Evolutionary conservation across 30 jellyfish, hydroid and myxozoan genomes (phyloP).

Genomic region (Haliclystus octoradiatus): DNA sequence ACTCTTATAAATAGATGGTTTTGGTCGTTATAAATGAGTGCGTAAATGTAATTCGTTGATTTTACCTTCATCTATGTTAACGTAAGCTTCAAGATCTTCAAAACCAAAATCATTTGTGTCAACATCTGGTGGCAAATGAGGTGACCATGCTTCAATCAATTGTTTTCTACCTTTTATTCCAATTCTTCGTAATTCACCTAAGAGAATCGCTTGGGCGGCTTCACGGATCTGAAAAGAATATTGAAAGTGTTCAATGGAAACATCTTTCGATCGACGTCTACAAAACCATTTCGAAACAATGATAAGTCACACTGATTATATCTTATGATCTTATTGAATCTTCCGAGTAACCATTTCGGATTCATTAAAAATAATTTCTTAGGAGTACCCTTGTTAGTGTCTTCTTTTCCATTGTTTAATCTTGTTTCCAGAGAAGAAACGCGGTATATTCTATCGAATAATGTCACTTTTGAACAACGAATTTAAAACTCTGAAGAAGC

Average conservation of each 20-base stretch:
- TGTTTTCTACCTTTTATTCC: conserved; percentile 81
- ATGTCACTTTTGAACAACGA: no score
- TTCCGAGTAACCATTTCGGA: no score
- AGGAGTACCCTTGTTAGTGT: no score
- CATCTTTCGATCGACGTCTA: neutral
- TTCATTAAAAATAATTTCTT: no score
- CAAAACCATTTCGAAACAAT: neutral
- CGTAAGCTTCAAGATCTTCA: conserved; percentile 81
- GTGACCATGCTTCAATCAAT: conserved; percentile 95
- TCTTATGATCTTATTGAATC: neutral
- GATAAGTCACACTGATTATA: neutral
- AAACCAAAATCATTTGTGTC: conserved; percentile 87
- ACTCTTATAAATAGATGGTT: no score
- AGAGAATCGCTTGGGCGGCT: conserved; percentile 89
- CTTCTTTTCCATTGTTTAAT: no score
- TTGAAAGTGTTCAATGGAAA: neutral
- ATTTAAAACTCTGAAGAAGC: no score
- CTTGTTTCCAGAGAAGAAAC: no score
- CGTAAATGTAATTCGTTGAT: no score
- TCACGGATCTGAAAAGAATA: conserved; percentile 74
- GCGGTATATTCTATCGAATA: no score
- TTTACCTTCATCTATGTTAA: conserved; percentile 78
- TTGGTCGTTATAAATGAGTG: no score
- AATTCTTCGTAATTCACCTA: conserved; percentile 83
- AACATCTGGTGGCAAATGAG: conserved; percentile 80